These are phyloP conservation scores for Peromyscus aztecus DNA, from an alignment of 2,797 vertebrate genomes.

Conservation along the genomic window DNA sequence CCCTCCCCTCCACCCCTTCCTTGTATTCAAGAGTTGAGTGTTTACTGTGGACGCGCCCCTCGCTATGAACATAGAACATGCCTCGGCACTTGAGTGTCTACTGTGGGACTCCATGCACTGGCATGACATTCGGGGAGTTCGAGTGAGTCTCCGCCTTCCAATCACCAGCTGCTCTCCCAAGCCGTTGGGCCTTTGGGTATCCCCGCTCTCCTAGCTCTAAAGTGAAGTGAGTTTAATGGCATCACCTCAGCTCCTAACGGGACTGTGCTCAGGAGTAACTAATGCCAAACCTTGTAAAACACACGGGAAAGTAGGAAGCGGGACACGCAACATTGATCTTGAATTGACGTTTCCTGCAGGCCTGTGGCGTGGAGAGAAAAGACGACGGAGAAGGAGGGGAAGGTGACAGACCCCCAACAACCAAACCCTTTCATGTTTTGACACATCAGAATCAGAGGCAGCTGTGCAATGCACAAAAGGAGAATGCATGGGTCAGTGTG, in stretches of 20 bases:
- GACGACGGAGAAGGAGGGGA: background rate
- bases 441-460: background rate
- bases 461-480: background rate
- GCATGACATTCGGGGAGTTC: background rate
- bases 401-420: background rate
- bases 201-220: background rate
- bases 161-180: background rate
- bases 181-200: slow-evolving; percentile 9
- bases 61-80: background rate
- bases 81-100: background rate
- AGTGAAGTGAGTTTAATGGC: background rate
- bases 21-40: background rate
- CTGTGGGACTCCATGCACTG: background rate
- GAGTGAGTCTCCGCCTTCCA: background rate
- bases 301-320: background rate
- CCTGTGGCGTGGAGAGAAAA: background rate
- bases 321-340: background rate
- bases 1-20: background rate
- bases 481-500: background rate
- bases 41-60: background rate
- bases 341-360: background rate
- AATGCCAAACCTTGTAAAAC: slow-evolving; percentile 42
- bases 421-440: background rate
- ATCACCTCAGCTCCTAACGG: background rate
- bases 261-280: slow-evolving; percentile 34